These are phyloP conservation scores for Lepetodrilus schrolli DNA, from an alignment of 2,888 invertebrate species.

Conservation along the genomic window DNA sequence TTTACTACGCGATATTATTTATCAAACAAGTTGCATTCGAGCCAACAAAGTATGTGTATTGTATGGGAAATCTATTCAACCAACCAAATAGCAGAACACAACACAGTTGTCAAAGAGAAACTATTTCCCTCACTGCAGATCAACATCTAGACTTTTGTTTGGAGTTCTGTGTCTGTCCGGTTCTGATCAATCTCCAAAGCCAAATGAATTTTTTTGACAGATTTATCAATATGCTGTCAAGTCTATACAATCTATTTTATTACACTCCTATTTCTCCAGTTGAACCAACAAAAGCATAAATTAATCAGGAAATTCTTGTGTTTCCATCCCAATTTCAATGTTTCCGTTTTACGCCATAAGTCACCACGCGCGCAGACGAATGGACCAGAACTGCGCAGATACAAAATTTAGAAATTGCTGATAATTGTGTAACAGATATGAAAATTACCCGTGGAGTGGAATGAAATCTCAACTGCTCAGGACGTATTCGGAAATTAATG, in stretches of 20 bases:
- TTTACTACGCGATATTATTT: not conserved
- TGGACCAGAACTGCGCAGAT: too few relatives aligned
- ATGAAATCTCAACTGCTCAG: slow-evolving; percentile 15
- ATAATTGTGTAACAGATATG: not conserved
- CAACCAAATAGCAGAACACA: slow-evolving; percentile 16
- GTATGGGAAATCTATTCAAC: slow-evolving; percentile 15
- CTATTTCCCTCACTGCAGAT: not conserved
- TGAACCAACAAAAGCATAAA: not conserved
- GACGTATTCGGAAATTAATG: slow-evolving; percentile 1
- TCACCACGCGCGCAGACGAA: too few relatives aligned
- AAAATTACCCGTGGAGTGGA: not conserved
- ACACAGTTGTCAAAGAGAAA: not conserved
- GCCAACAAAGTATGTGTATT: slow-evolving; percentile 3
- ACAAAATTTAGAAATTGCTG: not conserved
- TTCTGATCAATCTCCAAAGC: slow-evolving; percentile 6
- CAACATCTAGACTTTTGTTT: slow-evolving; percentile 1
- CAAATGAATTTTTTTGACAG: slow-evolving; percentile 21
- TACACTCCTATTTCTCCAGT: not conserved
- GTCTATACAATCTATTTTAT: slow-evolving; percentile 7
- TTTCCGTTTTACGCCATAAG: too few relatives aligned
- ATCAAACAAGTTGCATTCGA: slow-evolving; percentile 21
- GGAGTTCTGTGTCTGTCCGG: not conserved
- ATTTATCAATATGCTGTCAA: slow-evolving; percentile 19
- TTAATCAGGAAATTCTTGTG: slow-evolving; percentile 17
- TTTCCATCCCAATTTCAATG: not conserved